Conservation (phyloP, 2,113 vertebrate genomes). For the Atrichornis clamosus region DNA sequence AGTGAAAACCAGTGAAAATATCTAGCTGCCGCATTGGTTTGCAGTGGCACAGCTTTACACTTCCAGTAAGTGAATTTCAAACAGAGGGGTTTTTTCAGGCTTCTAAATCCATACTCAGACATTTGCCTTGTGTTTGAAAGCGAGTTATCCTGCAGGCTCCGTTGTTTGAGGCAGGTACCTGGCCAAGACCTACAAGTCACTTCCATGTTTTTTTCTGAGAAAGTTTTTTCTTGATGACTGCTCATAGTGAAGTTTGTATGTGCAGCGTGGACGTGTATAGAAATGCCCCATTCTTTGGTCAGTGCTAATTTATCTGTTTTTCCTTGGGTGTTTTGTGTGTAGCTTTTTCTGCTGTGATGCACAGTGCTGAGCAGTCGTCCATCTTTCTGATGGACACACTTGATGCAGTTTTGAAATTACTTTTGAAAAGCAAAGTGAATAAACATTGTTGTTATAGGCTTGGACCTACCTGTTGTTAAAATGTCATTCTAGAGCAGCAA, state of each 20-base stretch:
- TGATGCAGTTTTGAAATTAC: not conserved
- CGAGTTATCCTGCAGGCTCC: accelerated
- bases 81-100: not conserved
- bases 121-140: not conserved
- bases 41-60: not conserved
- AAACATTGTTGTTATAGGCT: not conserved
- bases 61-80: not conserved
- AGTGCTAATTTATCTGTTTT: not conserved
- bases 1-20: not conserved
- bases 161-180: not conserved
- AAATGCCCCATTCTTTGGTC: not conserved
- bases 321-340: not conserved
- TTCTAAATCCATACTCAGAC: not conserved
- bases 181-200: not conserved
- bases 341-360: not conserved
- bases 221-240: not conserved
- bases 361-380: not conserved
- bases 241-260: not conserved
- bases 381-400: not conserved
- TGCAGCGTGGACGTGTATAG: accelerated
- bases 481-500: not conserved
- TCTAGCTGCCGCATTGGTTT: not conserved
- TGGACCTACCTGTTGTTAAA: not conserved
- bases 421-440: not conserved
- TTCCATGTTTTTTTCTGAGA: not conserved